phyloP scores from a whole-genome alignment of 2,113 vertebrate species.

The Thalassarche chlororhynchos region DNA sequence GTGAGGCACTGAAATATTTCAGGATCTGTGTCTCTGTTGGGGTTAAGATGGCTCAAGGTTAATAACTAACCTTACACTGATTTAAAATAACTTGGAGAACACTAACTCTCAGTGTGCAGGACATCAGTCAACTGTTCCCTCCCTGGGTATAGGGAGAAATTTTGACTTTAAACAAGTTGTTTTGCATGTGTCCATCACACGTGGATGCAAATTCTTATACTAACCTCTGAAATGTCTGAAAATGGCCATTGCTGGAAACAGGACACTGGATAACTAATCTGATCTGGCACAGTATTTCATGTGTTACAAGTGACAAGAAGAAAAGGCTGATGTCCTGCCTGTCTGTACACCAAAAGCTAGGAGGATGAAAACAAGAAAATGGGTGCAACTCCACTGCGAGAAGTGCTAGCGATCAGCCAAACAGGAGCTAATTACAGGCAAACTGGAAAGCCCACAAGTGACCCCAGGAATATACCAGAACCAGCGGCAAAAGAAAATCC shows the following conservation, averaged over 20 bases:
- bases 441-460: background rate
- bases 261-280: background rate
- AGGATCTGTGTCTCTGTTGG: background rate
- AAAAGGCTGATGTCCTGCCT: background rate
- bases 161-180: background rate
- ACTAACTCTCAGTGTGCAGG: background rate
- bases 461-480: background rate
- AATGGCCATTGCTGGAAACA: background rate
- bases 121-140: background rate
- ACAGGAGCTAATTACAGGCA: background rate
- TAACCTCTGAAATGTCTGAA: background rate
- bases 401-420: background rate
- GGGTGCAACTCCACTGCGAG: background rate
- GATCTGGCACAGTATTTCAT: background rate
- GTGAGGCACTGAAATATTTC: background rate
- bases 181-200: background rate
- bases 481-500: background rate
- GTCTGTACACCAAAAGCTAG: background rate
- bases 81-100: background rate
- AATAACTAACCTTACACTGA: background rate
- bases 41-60: background rate
- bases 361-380: background rate
- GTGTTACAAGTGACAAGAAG: background rate
- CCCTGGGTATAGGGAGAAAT: background rate
- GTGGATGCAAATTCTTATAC: background rate